Evolutionary conservation across 2,888 invertebrate genomes (phyloP).

Genomic region (Cylindroiulus punctatus): DNA sequence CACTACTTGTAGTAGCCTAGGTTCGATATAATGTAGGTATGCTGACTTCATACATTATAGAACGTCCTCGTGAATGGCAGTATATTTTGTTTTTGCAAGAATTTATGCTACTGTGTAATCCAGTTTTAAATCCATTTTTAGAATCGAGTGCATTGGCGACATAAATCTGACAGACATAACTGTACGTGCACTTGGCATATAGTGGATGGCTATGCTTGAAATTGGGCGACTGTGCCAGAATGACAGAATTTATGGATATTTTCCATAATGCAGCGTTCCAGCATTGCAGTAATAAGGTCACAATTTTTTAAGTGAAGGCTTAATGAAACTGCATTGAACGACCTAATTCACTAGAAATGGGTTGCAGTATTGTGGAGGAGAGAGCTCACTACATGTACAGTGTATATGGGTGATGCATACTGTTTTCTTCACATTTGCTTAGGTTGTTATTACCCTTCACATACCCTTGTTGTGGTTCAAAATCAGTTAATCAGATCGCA

Average conservation of each 20-base stretch:
- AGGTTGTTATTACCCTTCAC: not conserved
- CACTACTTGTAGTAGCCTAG: too few relatives aligned
- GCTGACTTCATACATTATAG: too few relatives aligned
- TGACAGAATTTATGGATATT: not conserved
- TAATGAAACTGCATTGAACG: conserved; percentile 37
- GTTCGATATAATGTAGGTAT: too few relatives aligned
- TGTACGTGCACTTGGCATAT: not conserved
- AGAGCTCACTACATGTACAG: not conserved
- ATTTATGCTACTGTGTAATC: too few relatives aligned
- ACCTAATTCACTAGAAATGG: conserved; percentile 30
- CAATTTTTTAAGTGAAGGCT: conserved; percentile 5
- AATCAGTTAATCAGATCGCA: too few relatives aligned
- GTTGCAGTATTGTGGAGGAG: not conserved
- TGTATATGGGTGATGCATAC: not conserved
- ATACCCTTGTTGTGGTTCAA: not conserved
- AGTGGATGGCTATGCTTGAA: not conserved
- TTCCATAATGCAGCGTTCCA: not conserved
- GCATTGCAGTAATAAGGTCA: not conserved
- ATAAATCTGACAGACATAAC: not conserved
- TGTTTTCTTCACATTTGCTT: not conserved
- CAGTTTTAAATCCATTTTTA: not conserved
- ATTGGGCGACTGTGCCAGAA: not conserved
- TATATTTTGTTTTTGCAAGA: not conserved
- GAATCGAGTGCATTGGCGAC: not conserved
- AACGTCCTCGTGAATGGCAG: not conserved